These are phyloP conservation scores for Malurus elegans DNA, from an alignment of 2,113 vertebrate species.

Conservation along the genomic window DNA sequence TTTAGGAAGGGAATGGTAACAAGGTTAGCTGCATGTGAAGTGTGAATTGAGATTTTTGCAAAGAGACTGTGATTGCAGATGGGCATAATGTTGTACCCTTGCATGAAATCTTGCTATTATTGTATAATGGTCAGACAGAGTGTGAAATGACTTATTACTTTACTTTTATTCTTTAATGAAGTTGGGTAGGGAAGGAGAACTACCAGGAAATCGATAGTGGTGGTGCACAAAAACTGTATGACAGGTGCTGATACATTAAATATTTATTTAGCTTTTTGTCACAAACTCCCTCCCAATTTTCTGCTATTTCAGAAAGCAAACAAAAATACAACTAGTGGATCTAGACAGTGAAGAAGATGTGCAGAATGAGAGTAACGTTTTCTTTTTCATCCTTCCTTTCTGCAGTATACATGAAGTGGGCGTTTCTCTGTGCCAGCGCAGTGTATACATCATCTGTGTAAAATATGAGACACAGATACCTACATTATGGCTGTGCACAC, in stretches of 20 bases:
- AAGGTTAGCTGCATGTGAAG: conserved; percentile 90
- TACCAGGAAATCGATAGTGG: conserved; percentile 70
- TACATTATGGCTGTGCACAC: not conserved
- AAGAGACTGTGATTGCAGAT: conserved; percentile 86
- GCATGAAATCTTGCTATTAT: conserved; percentile 85
- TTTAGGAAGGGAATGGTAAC: conserved; percentile 84
- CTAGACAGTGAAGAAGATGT: not conserved
- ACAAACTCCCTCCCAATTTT: conserved; percentile 29
- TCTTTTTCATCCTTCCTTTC: not conserved
- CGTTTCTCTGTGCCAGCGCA: not conserved
- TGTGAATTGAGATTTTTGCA: conserved; percentile 92
- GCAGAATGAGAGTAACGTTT: not conserved
- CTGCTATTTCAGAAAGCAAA: conserved; percentile 56
- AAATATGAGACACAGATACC: not conserved
- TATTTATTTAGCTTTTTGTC: conserved; percentile 76
- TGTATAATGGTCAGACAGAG: conserved; percentile 81
- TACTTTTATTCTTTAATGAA: conserved; percentile 88
- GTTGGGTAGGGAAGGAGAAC: conserved; percentile 73
- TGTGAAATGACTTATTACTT: conserved; percentile 88
- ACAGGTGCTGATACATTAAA: conserved; percentile 74
- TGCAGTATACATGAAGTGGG: not conserved
- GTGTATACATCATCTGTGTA: not conserved
- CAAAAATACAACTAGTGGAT: not conserved
- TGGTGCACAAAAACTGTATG: conserved; percentile 63
- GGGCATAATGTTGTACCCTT: conserved; percentile 84